Conservation (phyloP, 2,888 invertebrate species). For the Drosophila mayaguana region DNA sequence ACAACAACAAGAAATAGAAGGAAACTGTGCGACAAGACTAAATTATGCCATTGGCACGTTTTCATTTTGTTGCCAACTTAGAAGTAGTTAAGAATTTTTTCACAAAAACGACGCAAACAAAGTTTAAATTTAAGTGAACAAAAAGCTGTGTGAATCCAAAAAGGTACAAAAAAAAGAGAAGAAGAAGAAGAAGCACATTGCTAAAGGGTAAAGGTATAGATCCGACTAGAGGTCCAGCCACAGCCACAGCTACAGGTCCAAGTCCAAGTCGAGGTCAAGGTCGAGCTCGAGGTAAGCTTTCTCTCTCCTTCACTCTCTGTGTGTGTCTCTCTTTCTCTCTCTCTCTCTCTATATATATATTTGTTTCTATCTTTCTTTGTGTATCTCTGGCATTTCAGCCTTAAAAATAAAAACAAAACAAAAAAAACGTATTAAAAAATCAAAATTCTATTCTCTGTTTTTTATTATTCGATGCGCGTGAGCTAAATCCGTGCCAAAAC, state of each 20-base stretch:
- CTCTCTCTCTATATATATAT: neutral
- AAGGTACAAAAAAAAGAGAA: neutral
- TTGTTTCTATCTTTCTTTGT: slow-evolving; percentile 6
- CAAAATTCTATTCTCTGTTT: slow-evolving; percentile 44
- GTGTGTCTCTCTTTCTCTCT: neutral
- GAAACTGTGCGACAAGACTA: slow-evolving; percentile 15
- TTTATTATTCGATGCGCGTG: slow-evolving; percentile 53
- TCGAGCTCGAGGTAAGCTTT: slow-evolving; percentile 68
- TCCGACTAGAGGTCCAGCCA: slow-evolving; percentile 15
- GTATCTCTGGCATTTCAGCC: slow-evolving; percentile 27
- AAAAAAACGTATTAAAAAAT: slow-evolving; percentile 12
- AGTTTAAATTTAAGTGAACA: slow-evolving; percentile 18
- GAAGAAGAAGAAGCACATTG: slow-evolving; percentile 1
- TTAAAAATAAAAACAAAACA: slow-evolving; percentile 9
- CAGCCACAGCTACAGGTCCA: slow-evolving; percentile 20
- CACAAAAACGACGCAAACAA: slow-evolving; percentile 6
- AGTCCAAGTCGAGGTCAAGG: slow-evolving; percentile 24
- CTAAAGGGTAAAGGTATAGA: slow-evolving; percentile 30
- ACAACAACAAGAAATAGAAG: slow-evolving; percentile 5
- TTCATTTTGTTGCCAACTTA: slow-evolving; percentile 29
- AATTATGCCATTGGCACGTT: slow-evolving; percentile 28
- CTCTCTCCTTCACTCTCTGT: slow-evolving; percentile 16
- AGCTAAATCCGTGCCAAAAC: slow-evolving; percentile 83
- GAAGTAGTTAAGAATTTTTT: slow-evolving; percentile 34
- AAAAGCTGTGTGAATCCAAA: slow-evolving; percentile 6